Evolutionary conservation across 2,113 vertebrate species (phyloP).

Genomic region (Chroicocephalus ridibundus): DNA sequence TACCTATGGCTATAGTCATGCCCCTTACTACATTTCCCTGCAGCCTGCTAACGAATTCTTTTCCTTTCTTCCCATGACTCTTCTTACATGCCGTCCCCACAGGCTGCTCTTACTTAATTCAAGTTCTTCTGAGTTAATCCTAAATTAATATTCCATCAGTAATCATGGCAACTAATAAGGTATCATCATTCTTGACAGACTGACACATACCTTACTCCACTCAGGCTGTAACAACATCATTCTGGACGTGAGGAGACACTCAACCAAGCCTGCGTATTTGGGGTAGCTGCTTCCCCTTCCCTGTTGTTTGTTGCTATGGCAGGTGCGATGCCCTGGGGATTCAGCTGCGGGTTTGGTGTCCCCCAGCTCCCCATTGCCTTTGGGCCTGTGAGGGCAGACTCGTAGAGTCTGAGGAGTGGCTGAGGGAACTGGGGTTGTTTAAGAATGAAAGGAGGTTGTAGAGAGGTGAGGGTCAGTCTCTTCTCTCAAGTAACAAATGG

Average conservation of each 20-base stretch:
- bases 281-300: neutral
- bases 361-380: no score
- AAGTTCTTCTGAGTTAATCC: neutral
- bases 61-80: neutral
- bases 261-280: fast-evolving
- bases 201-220: neutral
- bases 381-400: no score
- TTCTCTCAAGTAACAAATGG: neutral
- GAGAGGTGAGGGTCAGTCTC: neutral
- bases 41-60: neutral
- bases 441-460: neutral
- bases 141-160: neutral
- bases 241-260: fast-evolving
- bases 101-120: neutral
- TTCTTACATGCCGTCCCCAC: neutral
- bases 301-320: neutral
- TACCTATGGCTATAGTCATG: neutral
- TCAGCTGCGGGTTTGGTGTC: neutral
- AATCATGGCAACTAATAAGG: neutral
- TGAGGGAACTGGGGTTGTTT: neutral
- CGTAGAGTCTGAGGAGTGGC: fast-evolving
- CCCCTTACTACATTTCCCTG: neutral
- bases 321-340: no score
- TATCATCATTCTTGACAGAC: neutral
- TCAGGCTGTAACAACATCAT: neutral